These are phyloP conservation scores for Noctua comes DNA, from an alignment of 2,888 invertebrate species.

Conservation along the genomic window DNA sequence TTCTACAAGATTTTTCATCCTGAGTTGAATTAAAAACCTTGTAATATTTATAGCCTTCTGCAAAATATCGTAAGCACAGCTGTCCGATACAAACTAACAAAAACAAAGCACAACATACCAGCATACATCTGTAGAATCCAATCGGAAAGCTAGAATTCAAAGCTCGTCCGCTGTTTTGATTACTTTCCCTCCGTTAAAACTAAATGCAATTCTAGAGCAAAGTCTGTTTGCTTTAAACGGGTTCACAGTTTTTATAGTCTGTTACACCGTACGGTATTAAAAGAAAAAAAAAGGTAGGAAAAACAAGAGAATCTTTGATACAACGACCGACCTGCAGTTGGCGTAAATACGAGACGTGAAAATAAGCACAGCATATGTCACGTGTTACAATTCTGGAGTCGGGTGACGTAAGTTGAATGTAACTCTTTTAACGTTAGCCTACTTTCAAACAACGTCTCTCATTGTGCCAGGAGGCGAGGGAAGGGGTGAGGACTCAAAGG, in stretches of 20 bases:
- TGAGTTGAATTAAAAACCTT: not conserved
- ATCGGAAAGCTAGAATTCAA: slow-evolving; percentile 20
- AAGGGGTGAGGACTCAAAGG: slow-evolving; percentile 67
- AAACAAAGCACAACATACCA: not conserved
- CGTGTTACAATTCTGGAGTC: slow-evolving; percentile 51
- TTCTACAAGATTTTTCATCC: not conserved
- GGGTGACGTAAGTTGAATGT: slow-evolving; percentile 62
- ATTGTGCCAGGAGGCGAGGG: slow-evolving; percentile 62
- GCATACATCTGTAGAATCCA: slow-evolving; percentile 13
- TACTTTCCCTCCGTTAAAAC: slow-evolving; percentile 30
- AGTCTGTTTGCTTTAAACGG: slow-evolving; percentile 5
- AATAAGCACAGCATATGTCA: slow-evolving; percentile 39
- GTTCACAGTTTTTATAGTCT: slow-evolving; percentile 14
- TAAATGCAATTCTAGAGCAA: slow-evolving; percentile 32
- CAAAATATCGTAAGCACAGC: not conserved
- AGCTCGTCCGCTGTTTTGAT: slow-evolving; percentile 40
- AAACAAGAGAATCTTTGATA: slow-evolving; percentile 28
- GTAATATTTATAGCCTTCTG: not conserved
- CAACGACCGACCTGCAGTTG: slow-evolving; percentile 28
- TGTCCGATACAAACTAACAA: slow-evolving; percentile 1
- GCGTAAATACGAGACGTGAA: slow-evolving; percentile 12
- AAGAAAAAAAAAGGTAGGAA: slow-evolving; percentile 8
- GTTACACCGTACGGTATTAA: slow-evolving; percentile 9
- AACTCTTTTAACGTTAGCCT: slow-evolving; percentile 76
- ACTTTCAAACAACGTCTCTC: slow-evolving; percentile 72